Evolutionary conservation across 1,140 invertebrate species (phyloP), one percentile per base, ranked within the genome.

Genomic region (Diachasmimorpha longicaudata): DNA sequence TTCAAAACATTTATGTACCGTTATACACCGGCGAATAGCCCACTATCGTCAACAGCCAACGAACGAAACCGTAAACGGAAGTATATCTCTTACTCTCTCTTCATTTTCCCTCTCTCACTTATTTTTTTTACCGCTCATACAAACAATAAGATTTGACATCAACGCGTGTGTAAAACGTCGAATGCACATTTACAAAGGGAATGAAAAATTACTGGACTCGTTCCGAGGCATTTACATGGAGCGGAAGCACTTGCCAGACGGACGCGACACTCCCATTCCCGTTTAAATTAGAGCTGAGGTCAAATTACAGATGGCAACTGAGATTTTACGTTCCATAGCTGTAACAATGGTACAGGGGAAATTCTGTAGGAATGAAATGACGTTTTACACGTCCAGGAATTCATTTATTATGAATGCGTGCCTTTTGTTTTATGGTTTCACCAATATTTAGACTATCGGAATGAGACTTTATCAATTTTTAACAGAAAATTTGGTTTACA

Each of bases 181-280:
- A 68, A 39, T 75, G 73, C 42, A 55, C 73, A 75, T 75, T 75
- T 52, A 75, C 73, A 75, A 75, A 75, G 21, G 66, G 44, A 74
- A 74, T 16, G 14, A 69, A 67, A 73, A 44, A 31, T 6, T 19
- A 36, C 66, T 55, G 73, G 23, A 37, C 66, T 46, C 44, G 39
- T 70, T 25, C 25, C 31, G 46, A 67, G 66, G 67, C 68, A 23
- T 52, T 75, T 67, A 75, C 66, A 69, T 70, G 44, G 66, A 75
- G 66, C 73, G 73, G 73, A 75, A 75, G 46, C 63, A 70, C 44
- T 69, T 70, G 58, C 58, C 14, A 73, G 52, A 69, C 73, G 44
- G 69, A 69, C 66, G 23, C 63, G 39, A 69, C 73, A 69, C 73
- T 70, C 73, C 66, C 63, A 69, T 75, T 69, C 19, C 23, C 66